Conservation (phyloP, 2,888 invertebrate species). For the Embidobia sp. region DNA sequence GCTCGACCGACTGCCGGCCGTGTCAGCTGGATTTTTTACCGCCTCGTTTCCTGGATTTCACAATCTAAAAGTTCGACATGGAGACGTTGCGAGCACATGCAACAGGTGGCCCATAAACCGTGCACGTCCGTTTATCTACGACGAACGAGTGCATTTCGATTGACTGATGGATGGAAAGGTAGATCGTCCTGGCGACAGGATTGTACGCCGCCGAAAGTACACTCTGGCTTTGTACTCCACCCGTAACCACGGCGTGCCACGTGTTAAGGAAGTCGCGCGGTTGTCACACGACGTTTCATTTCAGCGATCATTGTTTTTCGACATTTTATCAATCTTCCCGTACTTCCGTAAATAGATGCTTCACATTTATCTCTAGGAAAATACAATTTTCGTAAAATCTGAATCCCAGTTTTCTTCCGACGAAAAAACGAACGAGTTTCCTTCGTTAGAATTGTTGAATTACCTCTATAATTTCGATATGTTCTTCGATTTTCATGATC, state of each 20-base stretch:
- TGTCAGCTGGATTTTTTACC: conserved; percentile 59
- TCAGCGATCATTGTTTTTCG: too few relatives aligned
- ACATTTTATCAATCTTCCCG: too few relatives aligned
- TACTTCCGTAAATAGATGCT: too few relatives aligned
- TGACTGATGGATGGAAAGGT: conserved; percentile 81
- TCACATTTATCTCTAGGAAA: too few relatives aligned
- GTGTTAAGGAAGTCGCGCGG: conserved; percentile 22
- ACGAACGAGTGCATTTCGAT: conserved; percentile 81
- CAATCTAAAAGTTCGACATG: conserved; percentile 77
- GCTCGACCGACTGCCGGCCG: conserved; percentile 34
- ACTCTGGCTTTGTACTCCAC: conserved; percentile 42
- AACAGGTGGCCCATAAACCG: conserved; percentile 82
- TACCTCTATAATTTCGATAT: too few relatives aligned
- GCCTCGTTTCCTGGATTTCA: conserved; percentile 64
- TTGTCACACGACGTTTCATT: conserved; percentile 3
- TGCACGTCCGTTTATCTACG: conserved; percentile 81
- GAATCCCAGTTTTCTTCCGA: too few relatives aligned
- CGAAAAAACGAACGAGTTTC: too few relatives aligned
- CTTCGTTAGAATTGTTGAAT: too few relatives aligned
- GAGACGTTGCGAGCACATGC: conserved; percentile 76
- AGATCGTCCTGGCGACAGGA: conserved; percentile 73
- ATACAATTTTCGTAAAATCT: too few relatives aligned
- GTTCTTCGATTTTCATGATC: too few relatives aligned
- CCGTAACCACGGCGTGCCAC: conserved; percentile 30
- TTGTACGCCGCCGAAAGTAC: conserved; percentile 58